These are phyloP conservation scores for Forbesichthys papilliferus DNA, from an alignment of 2,113 vertebrate genomes.

Conservation along the genomic window DNA sequence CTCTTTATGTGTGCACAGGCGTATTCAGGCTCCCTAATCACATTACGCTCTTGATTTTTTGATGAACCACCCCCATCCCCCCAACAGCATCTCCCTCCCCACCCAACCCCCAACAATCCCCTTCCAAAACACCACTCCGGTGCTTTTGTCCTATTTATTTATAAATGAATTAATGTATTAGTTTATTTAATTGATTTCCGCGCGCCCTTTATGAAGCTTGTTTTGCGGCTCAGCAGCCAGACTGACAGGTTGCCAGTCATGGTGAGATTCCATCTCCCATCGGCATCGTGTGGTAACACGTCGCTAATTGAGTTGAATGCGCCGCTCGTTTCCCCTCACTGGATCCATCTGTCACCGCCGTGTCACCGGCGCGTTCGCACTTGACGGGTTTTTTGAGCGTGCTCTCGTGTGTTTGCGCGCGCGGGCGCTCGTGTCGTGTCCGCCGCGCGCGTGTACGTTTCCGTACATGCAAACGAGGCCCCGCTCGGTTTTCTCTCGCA, in stretches of 20 bases:
- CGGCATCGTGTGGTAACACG: slow-evolving; percentile 69
- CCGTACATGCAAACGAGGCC: not conserved
- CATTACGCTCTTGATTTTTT: not conserved
- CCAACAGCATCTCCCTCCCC: not conserved
- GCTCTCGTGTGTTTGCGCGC: slow-evolving; percentile 58
- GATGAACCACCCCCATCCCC: no score
- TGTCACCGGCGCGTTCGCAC: slow-evolving; percentile 70
- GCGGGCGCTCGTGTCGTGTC: slow-evolving; percentile 41
- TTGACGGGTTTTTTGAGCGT: slow-evolving; percentile 68
- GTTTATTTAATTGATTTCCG: slow-evolving; percentile 67
- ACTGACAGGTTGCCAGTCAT: slow-evolving; percentile 78
- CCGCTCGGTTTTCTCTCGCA: not conserved
- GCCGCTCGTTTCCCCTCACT: slow-evolving; percentile 70
- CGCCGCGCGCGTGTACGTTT: slow-evolving; percentile 14
- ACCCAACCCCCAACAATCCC: no score
- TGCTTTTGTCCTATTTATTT: slow-evolving; percentile 58
- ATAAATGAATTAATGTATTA: slow-evolving; percentile 68
- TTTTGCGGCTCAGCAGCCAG: slow-evolving; percentile 61
- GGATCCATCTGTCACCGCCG: slow-evolving; percentile 71
- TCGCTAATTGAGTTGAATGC: slow-evolving; percentile 76
- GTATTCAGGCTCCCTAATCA: not conserved
- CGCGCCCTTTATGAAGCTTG: slow-evolving; percentile 58
- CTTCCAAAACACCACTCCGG: slow-evolving; percentile 24
- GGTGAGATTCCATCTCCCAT: slow-evolving; percentile 67
- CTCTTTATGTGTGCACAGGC: slow-evolving; percentile 45